Evolutionary conservation across 2,113 vertebrate genomes (phyloP), one percentile per base, ranked within the genome.

Genomic region (Climacteris rufus): DNA sequence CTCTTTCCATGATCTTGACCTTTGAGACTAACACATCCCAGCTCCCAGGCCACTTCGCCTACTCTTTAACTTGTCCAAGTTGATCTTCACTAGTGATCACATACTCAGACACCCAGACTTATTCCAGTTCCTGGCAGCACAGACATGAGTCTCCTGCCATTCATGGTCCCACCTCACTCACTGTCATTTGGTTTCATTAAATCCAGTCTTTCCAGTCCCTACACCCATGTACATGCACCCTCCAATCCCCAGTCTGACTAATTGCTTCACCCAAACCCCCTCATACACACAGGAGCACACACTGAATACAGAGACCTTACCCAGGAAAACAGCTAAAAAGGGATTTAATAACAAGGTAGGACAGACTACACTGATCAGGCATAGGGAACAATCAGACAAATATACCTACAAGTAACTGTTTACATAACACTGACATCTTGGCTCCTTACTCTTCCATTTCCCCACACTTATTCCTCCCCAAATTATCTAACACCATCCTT

Each of bases 91-190:
- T n/a, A 45, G 7, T n/a, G 18, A 23, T 53, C 9, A 7, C 7
- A 4, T 10, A 52, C 35, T 78, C 35, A 69, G 44, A 61, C 21
- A 50, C 5, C 1, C 6, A 35, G 13, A n/a, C 0, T 74, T 42
- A 17, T 14, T 81, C 20, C 15, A 37, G 10, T 40, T 75, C 21
- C 21, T 70, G 31, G 6, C 7, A 83, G 16, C 16, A 56, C 11
- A 66, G 18, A 30, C 6, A 44, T 0, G 1, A 7, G 5, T 71
- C 1, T 5, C 1, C 37, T 69, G 13, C 47, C 37, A 31, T 13
- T 31, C 9, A 33, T 13, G 12, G 28, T 44, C 3, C 10, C 22
- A 85, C 4, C 2, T 7, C 19, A 27, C 28, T 49, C 54, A 15
- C 0, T 45, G 20, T 13, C 7, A 39, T 64, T 75, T 57, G 11